These are phyloP conservation scores for Stenopsyche tienmushanensis DNA, from an alignment of 1,140 invertebrate genomes.

Conservation along the genomic window DNA sequence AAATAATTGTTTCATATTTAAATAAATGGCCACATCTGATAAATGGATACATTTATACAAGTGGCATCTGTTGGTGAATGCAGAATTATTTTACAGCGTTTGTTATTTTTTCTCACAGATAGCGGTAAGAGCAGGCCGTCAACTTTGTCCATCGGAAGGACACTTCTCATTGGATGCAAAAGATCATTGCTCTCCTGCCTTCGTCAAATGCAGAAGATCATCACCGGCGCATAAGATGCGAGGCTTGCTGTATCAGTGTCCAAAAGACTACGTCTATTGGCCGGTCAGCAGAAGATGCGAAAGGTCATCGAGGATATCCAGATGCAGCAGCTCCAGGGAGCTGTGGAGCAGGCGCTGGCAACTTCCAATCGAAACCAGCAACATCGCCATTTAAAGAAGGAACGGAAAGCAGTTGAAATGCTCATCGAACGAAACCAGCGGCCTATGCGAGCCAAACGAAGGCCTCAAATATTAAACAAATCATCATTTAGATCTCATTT, in stretches of 20 bases:
- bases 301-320: conserved; percentile 57
- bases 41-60: no score
- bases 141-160: conserved; percentile 67
- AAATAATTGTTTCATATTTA: no score
- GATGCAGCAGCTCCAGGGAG: conserved; percentile 54
- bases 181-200: conserved; percentile 66
- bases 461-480: no score
- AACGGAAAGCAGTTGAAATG: no score
- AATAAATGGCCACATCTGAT: no score
- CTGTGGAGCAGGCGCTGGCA: conserved; percentile 54
- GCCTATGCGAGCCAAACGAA: no score
- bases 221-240: conserved; percentile 56
- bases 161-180: conserved; percentile 66
- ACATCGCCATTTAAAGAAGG: conserved; percentile 47
- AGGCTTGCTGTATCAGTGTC: conserved; percentile 75
- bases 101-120: conserved; percentile 65
- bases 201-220: conserved; percentile 69
- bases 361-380: conserved; percentile 56
- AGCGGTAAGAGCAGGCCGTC: conserved; percentile 53
- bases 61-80: no score
- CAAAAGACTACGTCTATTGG: conserved; percentile 73
- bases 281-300: conserved; percentile 75
- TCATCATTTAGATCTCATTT: no score
- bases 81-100: no score
- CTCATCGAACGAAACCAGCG: no score